A percentile compares a stretch with the other conserved stretches of the same genome.
phyloP scores from a whole-genome alignment of 2,797 vertebrate genomes.

The Micromesistius poutassou region DNA sequence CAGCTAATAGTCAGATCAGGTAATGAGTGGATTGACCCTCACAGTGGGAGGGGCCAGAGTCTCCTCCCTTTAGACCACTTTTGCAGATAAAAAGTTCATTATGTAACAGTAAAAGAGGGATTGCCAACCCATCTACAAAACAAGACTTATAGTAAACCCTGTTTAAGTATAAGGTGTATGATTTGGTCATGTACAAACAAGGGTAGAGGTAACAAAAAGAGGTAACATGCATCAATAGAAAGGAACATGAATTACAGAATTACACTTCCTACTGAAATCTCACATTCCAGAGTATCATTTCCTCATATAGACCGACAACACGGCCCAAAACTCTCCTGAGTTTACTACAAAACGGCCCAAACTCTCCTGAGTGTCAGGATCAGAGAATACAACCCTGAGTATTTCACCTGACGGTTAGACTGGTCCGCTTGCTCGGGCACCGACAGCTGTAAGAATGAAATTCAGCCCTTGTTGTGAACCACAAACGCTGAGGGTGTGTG shows the following conservation, averaged over 20 bases:
- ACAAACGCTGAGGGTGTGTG: neutral
- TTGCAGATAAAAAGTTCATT: neutral
- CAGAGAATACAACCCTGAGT: neutral
- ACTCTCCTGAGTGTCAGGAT: neutral
- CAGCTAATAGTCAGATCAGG: neutral
- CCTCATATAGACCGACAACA: neutral
- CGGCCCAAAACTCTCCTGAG: neutral
- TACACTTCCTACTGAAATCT: neutral
- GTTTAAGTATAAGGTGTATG: neutral
- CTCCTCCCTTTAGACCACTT: neutral
- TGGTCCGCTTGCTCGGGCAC: neutral
- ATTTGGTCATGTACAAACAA: neutral
- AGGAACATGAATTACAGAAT: neutral
- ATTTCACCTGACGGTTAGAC: neutral
- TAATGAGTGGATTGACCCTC: neutral
- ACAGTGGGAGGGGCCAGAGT: neutral
- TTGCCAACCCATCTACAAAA: neutral
- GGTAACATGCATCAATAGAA: neutral
- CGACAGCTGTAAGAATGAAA: no score
- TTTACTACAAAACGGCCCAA: neutral
- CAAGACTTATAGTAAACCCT: neutral
- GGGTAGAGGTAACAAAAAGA: neutral
- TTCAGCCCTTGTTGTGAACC: neutral
- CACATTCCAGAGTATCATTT: neutral
- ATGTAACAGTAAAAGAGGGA: neutral